Evolutionary conservation across 2,888 invertebrate species (phyloP), one percentile per base, ranked within the genome.

Genomic region (Drosophila mayaguana): DNA sequence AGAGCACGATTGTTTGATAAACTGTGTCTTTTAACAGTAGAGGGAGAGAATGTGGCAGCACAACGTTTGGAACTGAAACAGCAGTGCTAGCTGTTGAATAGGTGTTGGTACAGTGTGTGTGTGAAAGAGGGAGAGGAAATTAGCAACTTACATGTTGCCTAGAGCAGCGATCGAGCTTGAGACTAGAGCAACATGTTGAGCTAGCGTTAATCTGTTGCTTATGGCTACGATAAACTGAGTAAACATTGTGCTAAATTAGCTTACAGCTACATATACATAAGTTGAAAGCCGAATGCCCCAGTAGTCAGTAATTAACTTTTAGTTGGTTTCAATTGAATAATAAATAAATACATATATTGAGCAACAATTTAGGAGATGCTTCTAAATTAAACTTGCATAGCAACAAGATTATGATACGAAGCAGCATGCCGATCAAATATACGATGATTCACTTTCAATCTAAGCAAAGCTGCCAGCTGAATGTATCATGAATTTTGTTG

Each of bases 1-100:
- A 12, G 36, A 36, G 45, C 28, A 28, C 28, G 28, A 28, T 9
- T 28, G 25, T 6, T 5, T 4, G 0, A 6, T 25, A 25, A 1
- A 6, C 6, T 25, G 28, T 28, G 28, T 28, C 7, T 6, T 28
- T 28, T 28, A 28, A 28, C 28, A 28, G 28, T 28, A 7, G 7
- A 28, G 28, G 28, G 28, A 28, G 28, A 28, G 28, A 28, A 28
- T 28, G 56, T n/a, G 18, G 6, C 11, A 22, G 56, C 9, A 38
- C 3, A 40, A 38, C 28, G 38, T 32, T 1, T 48, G 59, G 38
- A 28, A 59, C 20, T 48, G 59, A 28, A 59, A 59, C 59, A 18
- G 28, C 5, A 36, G 42, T 14, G 11, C 20, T 14, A 20, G 2
- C 2, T 11, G 5, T n/a, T 1, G 7, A 14, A 7, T 48, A 16